These are phyloP conservation scores for Bombus affinis DNA, from an alignment of 1,140 invertebrate species.

Conservation along the genomic window DNA sequence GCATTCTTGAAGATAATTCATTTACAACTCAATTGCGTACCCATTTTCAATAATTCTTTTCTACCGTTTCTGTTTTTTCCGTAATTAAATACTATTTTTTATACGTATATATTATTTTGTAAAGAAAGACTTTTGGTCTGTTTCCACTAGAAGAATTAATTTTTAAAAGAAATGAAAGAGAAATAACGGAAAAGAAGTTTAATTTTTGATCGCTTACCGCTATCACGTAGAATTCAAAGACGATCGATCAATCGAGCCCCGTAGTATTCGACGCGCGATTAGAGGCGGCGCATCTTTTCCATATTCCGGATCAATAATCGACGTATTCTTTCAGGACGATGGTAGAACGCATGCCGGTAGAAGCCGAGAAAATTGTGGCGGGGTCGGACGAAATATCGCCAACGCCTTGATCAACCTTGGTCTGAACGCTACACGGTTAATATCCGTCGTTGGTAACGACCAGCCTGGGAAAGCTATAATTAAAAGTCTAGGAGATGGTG, in stretches of 20 bases:
- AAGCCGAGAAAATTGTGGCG: conserved; percentile 88
- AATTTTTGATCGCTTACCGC: conserved; percentile 1
- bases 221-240: conserved; percentile 15
- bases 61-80: background rate
- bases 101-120: background rate
- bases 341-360: conserved; percentile 89
- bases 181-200: background rate
- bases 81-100: background rate
- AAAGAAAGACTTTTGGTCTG: background rate
- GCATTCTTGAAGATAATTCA: background rate
- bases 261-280: conserved; percentile 32
- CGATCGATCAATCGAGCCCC: conserved; percentile 36
- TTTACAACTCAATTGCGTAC: too few species aligned
- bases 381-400: conserved; percentile 95
- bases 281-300: conserved; percentile 50
- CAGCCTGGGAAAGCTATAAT: conserved; percentile 81
- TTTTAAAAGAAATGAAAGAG: background rate
- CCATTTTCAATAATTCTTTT: background rate
- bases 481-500: conserved; percentile 78
- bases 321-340: conserved; percentile 85
- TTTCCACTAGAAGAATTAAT: too few species aligned
- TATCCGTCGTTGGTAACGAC: conserved; percentile 93
- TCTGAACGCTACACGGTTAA: conserved; percentile 85
- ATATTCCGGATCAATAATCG: conserved; percentile 48
- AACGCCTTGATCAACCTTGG: conserved; percentile 91